A percentile compares a stretch with the other conserved stretches of the same genome.
phyloP scores from a whole-genome alignment of 2,888 invertebrate genomes.

The Philonicus albiceps region DNA sequence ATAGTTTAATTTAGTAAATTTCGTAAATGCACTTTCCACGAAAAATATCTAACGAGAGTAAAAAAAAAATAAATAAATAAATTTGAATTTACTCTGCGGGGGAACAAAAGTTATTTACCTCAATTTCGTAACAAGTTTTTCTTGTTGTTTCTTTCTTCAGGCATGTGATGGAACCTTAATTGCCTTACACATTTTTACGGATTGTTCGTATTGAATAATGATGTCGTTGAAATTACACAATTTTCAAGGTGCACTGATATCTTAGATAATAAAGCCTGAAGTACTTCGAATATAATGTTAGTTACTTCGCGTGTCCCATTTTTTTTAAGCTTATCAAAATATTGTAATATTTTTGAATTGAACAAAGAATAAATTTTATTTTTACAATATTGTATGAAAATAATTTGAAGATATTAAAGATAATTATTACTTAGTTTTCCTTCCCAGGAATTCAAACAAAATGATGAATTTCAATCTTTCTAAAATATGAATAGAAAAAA shows the following conservation, averaged over 20 bases:
- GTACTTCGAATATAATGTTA: background rate
- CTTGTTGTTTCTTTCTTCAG: background rate
- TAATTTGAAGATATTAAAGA: no score
- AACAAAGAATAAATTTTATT: no score
- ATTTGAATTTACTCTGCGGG: background rate
- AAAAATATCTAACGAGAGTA: background rate
- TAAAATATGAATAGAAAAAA: no score
- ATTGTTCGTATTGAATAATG: background rate
- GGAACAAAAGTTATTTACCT: background rate
- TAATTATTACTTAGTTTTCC: no score
- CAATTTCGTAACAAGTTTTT: background rate
- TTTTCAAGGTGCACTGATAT: background rate
- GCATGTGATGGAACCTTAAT: background rate
- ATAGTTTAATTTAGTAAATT: background rate
- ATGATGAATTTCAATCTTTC: no score
- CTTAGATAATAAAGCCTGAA: background rate
- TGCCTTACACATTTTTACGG: background rate
- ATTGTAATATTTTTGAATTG: no score
- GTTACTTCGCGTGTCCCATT: background rate
- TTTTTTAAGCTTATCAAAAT: background rate
- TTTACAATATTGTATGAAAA: no score
- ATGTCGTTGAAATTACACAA: background rate
- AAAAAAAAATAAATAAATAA: background rate
- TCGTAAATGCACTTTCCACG: background rate
- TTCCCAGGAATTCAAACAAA: no score